Evolutionary conservation across 2,797 vertebrate genomes (phyloP).

Genomic region (Macrochelys suwanniensis): DNA sequence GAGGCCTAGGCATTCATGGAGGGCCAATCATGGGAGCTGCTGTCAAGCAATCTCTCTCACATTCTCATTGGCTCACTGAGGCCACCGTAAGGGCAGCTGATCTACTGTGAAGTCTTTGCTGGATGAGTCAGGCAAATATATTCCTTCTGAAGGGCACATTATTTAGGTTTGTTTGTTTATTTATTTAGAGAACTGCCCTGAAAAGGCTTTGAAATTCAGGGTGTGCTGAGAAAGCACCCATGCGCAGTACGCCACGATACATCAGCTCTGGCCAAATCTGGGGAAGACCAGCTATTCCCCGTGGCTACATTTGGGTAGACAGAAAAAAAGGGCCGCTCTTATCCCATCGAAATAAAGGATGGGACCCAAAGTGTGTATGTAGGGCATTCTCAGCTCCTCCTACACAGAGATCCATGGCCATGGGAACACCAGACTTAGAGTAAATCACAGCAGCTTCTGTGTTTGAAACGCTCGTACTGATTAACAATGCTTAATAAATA

Average conservation of each 20-base stretch:
- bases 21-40: not conserved
- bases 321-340: constrained; percentile 25
- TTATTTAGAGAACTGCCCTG: constrained; percentile 34
- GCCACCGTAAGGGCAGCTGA: not conserved
- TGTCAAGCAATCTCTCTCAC: accelerated
- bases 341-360: constrained; percentile 58
- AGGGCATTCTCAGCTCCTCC: constrained; percentile 40
- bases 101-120: constrained; percentile 1
- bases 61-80: not conserved
- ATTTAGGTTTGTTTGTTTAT: not conserved
- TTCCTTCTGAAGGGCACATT: not conserved
- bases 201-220: constrained; percentile 43
- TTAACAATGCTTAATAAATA: constrained; percentile 68
- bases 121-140: constrained; percentile 19
- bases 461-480: constrained; percentile 61
- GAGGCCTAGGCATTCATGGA: not conserved
- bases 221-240: not conserved
- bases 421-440: constrained; percentile 62
- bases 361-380: constrained; percentile 27
- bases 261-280: not conserved
- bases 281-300: constrained; percentile 2
- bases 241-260: not conserved
- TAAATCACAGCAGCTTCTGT: constrained; percentile 66
- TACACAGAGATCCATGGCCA: constrained; percentile 11
- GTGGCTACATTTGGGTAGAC: accelerated